Percentiles rank a stretch among this genome's conserved stretches.
phyloP scores from a whole-genome alignment of 2,113 vertebrate species.

The Fregata magnificens region DNA sequence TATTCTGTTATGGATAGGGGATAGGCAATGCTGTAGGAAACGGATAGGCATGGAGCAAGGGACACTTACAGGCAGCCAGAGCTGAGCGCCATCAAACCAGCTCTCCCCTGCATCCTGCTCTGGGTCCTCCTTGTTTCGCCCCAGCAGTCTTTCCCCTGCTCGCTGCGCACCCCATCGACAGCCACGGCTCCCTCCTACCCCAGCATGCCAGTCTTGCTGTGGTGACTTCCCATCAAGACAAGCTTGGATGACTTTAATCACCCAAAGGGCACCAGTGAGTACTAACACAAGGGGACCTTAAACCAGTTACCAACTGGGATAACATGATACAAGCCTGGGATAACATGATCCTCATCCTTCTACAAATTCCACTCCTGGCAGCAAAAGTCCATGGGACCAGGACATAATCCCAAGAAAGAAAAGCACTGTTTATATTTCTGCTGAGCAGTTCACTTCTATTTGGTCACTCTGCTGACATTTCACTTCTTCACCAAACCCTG shows the following conservation, averaged over 20 bases:
- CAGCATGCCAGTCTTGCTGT: neutral
- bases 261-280: neutral
- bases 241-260: neutral
- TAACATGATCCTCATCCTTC: neutral
- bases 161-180: accelerated
- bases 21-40: neutral
- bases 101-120: neutral
- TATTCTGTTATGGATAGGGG: neutral
- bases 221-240: neutral
- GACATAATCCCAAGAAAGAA: neutral
- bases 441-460: slow-evolving; percentile 46
- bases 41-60: neutral
- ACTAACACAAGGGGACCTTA: neutral
- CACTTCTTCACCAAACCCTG: slow-evolving; percentile 42
- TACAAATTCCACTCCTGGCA: neutral
- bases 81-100: neutral
- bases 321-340: neutral
- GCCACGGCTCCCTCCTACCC: neutral
- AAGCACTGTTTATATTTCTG: slow-evolving; percentile 43
- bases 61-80: neutral
- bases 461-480: slow-evolving; percentile 49
- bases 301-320: neutral
- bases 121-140: neutral
- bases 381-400: neutral
- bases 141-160: neutral